Percentiles rank a stretch among this genome's conserved stretches.
phyloP scores from a whole-genome alignment of 2,113 vertebrate species.

The Rutilus rutilus region DNA sequence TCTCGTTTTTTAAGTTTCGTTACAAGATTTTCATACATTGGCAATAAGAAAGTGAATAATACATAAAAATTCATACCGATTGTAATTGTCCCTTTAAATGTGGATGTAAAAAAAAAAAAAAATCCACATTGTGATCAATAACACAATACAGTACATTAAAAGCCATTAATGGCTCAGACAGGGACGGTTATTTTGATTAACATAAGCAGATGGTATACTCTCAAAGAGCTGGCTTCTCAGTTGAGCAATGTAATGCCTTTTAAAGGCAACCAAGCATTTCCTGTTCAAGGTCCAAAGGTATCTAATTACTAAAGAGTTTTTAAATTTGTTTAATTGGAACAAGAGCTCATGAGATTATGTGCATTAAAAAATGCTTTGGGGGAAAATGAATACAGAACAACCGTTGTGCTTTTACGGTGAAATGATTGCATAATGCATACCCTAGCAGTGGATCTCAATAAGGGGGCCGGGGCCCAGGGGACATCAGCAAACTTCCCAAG shows the following conservation, averaged over 20 bases:
- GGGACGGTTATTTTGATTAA: background rate
- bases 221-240: slow-evolving; percentile 16
- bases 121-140: background rate
- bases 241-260: background rate
- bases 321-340: slow-evolving; percentile 5
- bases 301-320: slow-evolving; percentile 20
- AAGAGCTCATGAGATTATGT: slow-evolving; percentile 4
- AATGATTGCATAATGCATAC: background rate
- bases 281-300: background rate
- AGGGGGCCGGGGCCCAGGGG: background rate
- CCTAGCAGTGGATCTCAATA: background rate
- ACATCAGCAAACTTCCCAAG: background rate
- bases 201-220: slow-evolving; percentile 33
- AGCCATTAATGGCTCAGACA: slow-evolving; percentile 21
- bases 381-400: background rate
- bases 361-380: background rate
- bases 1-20: no score
- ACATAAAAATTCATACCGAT: no score
- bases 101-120: background rate
- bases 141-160: slow-evolving; percentile 1
- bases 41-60: no score
- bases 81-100: no score
- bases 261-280: slow-evolving; percentile 33
- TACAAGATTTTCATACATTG: no score
- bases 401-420: background rate